These are phyloP conservation scores for Parazoanthus swiftii DNA, from an alignment of 92 coral and sea anemone species.

Conservation along the genomic window DNA sequence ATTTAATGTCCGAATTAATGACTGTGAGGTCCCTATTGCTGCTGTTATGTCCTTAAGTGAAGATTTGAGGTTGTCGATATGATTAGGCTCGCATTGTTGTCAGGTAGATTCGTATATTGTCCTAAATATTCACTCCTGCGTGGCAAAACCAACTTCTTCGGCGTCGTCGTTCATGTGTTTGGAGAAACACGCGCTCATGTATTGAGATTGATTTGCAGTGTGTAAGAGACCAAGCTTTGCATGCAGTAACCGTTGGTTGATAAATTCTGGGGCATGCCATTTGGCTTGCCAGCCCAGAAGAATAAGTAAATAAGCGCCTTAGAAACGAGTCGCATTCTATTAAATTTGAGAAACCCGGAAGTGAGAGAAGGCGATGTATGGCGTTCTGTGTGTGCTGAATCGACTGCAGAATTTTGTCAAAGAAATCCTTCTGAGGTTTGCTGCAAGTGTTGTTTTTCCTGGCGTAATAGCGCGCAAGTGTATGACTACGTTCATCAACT, in stretches of 20 bases:
- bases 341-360: constrained; percentile 40
- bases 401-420: neutral
- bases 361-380: constrained; percentile 8
- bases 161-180: neutral
- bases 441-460: no score
- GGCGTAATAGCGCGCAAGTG: no score
- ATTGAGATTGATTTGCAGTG: neutral
- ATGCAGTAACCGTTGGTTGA: neutral
- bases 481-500: no score
- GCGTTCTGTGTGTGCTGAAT: constrained; percentile 8
- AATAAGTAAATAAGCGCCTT: neutral
- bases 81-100: neutral
- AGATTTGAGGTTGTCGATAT: neutral
- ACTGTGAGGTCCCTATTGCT: neutral
- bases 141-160: constrained; percentile 20
- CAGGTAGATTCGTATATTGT: neutral
- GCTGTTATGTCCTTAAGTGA: neutral
- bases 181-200: neutral
- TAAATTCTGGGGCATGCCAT: neutral
- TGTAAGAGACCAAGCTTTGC: neutral
- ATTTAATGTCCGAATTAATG: neutral
- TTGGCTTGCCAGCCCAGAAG: neutral
- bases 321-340: constrained; percentile 43
- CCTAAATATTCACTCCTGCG: constrained; percentile 1
- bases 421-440: neutral